These are phyloP conservation scores for Polypedilum vanderplanki DNA, from an alignment of 1,140 invertebrate genomes.

Conservation along the genomic window DNA sequence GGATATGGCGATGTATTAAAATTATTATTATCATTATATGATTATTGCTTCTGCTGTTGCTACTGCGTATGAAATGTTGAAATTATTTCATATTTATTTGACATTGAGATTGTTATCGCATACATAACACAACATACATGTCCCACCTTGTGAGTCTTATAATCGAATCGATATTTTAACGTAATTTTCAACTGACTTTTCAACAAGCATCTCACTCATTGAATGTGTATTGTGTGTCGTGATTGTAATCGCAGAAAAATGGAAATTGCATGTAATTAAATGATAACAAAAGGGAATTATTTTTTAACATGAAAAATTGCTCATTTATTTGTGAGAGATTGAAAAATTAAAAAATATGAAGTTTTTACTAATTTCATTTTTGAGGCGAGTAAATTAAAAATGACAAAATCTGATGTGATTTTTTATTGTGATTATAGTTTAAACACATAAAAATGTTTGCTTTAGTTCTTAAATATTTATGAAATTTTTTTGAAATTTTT, in stretches of 20 bases:
- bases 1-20: slow-evolving; percentile 4
- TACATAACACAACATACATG: not conserved
- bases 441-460: too few relatives aligned
- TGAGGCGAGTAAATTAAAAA: too few relatives aligned
- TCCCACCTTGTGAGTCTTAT: not conserved
- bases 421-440: too few relatives aligned
- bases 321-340: too few relatives aligned
- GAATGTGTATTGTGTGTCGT: not conserved
- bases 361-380: too few relatives aligned
- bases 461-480: too few relatives aligned
- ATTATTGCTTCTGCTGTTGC: too few relatives aligned
- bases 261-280: not conserved
- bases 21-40: slow-evolving; percentile 14
- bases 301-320: too few relatives aligned
- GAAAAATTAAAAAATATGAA: too few relatives aligned
- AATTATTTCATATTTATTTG: slow-evolving; percentile 14
- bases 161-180: slow-evolving; percentile 2
- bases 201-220: not conserved
- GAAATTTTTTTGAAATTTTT: too few relatives aligned
- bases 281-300: not conserved
- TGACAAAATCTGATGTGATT: too few relatives aligned
- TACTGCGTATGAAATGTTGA: not conserved
- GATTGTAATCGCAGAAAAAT: not conserved
- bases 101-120: not conserved
- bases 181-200: not conserved